phyloP scores from a whole-genome alignment of 2,113 vertebrate species.

The Nanorana parkeri region DNA sequence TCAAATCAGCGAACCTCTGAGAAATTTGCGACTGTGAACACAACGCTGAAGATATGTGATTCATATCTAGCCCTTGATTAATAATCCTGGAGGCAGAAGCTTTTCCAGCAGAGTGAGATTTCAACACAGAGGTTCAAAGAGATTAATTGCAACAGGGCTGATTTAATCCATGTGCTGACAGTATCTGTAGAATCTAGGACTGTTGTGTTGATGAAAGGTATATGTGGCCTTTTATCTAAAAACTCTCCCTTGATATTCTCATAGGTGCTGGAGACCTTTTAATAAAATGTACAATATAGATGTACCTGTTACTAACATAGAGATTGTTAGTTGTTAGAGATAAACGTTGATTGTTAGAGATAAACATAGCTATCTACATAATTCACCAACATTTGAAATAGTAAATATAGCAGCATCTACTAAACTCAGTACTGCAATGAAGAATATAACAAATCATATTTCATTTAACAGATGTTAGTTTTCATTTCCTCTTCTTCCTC shows the following conservation, averaged over 20 bases:
- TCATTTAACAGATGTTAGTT: too few species aligned
- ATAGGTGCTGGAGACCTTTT: background rate
- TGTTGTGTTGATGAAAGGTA: conserved; percentile 19
- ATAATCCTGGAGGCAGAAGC: conserved; percentile 10
- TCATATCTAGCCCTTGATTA: conserved; percentile 42
- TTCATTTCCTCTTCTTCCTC: too few species aligned
- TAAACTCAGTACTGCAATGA: too few species aligned
- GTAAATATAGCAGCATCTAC: too few species aligned
- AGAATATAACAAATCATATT: too few species aligned
- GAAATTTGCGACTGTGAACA: conserved; percentile 17
- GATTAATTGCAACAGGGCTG: conserved; percentile 44
- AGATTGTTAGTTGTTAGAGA: too few species aligned
- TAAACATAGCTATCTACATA: too few species aligned
- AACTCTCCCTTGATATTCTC: background rate
- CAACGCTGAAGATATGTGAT: conserved; percentile 18
- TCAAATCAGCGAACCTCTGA: conserved; percentile 11
- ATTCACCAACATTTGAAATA: too few species aligned
- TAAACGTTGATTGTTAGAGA: too few species aligned
- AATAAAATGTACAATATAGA: too few species aligned
- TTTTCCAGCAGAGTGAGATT: conserved; percentile 48
- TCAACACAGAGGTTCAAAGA: conserved; percentile 40
- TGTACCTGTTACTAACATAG: too few species aligned
- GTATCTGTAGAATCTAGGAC: conserved; percentile 12
- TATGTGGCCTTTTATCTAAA: conserved; percentile 37
- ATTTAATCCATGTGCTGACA: conserved; percentile 24